These are phyloP conservation scores for Callosobruchus maculatus DNA, from an alignment of 2,888 invertebrate species.

Conservation along the genomic window DNA sequence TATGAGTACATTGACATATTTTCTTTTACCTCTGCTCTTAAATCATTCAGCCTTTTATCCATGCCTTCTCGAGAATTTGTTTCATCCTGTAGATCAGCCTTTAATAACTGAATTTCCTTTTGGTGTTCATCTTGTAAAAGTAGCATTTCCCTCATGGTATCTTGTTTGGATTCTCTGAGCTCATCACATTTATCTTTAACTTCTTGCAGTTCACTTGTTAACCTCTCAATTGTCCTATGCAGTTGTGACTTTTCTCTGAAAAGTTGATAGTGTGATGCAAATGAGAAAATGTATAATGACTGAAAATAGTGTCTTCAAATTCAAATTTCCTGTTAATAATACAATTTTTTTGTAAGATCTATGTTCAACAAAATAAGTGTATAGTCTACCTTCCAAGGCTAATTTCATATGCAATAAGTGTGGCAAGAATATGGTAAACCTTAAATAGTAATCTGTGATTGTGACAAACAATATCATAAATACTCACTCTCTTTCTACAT, in stretches of 20 bases:
- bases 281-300: too few relatives aligned
- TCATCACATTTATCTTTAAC: conserved; percentile 67
- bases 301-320: too few relatives aligned
- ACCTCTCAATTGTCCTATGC: conserved; percentile 62
- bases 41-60: conserved; percentile 67
- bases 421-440: too few relatives aligned
- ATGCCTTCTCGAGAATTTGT: conserved; percentile 63
- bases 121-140: conserved; percentile 66
- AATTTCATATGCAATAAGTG: too few relatives aligned
- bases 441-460: too few relatives aligned
- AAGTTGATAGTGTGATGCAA: too few relatives aligned
- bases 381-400: too few relatives aligned
- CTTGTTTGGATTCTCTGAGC: conserved; percentile 62
- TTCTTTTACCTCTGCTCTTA: conserved; percentile 62
- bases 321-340: too few relatives aligned
- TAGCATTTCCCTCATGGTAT: conserved; percentile 63
- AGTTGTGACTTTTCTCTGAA: conserved; percentile 65
- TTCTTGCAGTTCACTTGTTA: conserved; percentile 65
- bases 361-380: too few relatives aligned
- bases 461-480: conserved; percentile 1
- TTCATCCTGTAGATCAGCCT: conserved; percentile 63
- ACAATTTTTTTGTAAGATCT: too few relatives aligned
- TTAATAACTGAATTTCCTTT: conserved; percentile 63
- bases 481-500: conserved; percentile 70
- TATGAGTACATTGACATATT: neutral